Percentiles rank a stretch among this genome's conserved stretches.
Conservation (phyloP, 2,113 vertebrate genomes). For the Petrocephalus microphthalmus region DNA sequence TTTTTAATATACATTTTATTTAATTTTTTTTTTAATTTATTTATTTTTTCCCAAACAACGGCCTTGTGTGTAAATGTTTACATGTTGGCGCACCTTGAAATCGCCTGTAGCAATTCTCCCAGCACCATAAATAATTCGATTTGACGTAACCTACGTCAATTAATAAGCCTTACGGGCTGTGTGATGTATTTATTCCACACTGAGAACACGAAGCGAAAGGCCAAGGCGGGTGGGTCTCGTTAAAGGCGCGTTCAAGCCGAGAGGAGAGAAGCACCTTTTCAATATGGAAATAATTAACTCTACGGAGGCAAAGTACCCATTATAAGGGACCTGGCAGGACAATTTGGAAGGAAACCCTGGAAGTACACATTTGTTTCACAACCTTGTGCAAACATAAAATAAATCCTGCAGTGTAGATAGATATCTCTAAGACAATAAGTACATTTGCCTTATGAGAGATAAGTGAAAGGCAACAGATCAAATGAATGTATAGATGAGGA, state of each 20-base stretch:
- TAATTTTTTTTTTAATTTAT: too few species aligned
- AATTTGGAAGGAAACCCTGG: background rate
- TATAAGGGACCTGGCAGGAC: slow-evolving; percentile 8
- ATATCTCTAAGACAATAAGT: background rate
- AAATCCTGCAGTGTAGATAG: background rate
- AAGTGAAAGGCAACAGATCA: background rate
- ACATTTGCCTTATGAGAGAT: background rate
- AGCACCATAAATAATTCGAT: background rate
- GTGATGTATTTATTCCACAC: too few species aligned
- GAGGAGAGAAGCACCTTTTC: background rate
- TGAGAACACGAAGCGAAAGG: slow-evolving; percentile 3
- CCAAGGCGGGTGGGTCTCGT: background rate
- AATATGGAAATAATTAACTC: slow-evolving; percentile 28
- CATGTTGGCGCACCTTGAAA: background rate
- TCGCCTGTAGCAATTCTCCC: background rate
- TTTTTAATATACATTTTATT: too few species aligned
- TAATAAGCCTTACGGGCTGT: background rate
- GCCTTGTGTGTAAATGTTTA: background rate
- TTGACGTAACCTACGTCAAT: background rate
- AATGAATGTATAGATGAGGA: background rate
- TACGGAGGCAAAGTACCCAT: background rate
- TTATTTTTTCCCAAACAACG: too few species aligned
- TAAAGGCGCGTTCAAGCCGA: background rate
- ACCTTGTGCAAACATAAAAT: background rate
- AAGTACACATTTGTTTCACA: background rate